phyloP scores from a whole-genome alignment of 1,140 invertebrate species.

The Drosophila kepulauana region DNA sequence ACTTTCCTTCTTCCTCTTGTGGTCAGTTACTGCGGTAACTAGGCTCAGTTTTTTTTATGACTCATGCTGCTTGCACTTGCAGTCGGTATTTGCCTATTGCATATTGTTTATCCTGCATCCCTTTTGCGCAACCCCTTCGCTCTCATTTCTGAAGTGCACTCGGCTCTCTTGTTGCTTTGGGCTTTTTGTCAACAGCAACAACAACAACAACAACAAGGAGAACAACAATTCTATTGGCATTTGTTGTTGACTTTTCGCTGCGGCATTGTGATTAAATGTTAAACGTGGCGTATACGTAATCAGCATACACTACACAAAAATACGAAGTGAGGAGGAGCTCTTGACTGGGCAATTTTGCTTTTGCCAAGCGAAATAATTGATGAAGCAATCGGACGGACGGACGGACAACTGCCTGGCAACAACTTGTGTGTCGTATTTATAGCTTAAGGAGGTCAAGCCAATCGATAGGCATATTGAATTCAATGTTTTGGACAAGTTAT shows the following conservation, averaged over 20 bases:
- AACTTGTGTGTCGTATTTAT: constrained; percentile 6
- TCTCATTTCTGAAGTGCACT: constrained; percentile 59
- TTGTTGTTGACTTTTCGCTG: constrained; percentile 61
- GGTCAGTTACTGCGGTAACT: constrained; percentile 51
- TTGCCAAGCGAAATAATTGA: constrained; percentile 1
- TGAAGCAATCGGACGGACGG: not conserved
- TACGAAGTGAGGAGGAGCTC: not conserved
- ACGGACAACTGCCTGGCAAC: not conserved
- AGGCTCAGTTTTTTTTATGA: constrained; percentile 16
- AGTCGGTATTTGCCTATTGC: constrained; percentile 7
- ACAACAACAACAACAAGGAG: too few species aligned
- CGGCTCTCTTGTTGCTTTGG: constrained; percentile 34
- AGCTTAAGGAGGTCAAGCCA: constrained; percentile 29
- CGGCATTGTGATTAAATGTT: constrained; percentile 36
- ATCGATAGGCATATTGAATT: constrained; percentile 35
- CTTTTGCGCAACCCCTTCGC: constrained; percentile 32
- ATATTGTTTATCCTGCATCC: constrained; percentile 52
- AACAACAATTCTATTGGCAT: constrained; percentile 60
- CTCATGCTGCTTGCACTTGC: not conserved
- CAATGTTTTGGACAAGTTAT: constrained; percentile 19
- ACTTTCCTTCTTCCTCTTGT: constrained; percentile 25
- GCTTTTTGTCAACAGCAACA: constrained; percentile 59
- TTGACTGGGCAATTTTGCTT: constrained; percentile 1
- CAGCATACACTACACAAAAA: not conserved
- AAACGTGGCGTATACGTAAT: constrained; percentile 26